Evolutionary conservation across 2,888 invertebrate genomes (phyloP).

Genomic region (Drosophila rellima): DNA sequence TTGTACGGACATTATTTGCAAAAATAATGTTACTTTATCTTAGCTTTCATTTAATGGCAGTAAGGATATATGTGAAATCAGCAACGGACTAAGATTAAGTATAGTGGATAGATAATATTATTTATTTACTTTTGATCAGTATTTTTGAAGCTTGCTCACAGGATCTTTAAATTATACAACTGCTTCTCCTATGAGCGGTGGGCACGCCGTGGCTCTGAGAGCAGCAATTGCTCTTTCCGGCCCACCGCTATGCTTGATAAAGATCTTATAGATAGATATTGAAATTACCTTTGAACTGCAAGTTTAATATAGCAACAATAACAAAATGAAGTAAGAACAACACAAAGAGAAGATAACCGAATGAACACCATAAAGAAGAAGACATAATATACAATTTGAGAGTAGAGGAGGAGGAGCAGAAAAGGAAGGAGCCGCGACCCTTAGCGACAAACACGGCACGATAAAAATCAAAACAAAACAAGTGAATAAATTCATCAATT

Average conservation of each 20-base stretch:
- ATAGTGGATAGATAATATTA: not conserved
- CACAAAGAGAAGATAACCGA: not conserved
- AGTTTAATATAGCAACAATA: not conserved
- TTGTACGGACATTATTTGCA: not conserved
- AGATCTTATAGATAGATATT: no score
- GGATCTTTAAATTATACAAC: no score
- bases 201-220: no score
- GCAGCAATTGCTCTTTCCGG: no score
- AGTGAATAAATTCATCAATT: conserved; percentile 4
- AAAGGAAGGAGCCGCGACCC: not conserved
- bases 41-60: not conserved
- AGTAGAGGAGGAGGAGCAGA: not conserved
- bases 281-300: not conserved
- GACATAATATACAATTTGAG: not conserved
- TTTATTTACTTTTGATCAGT: no score
- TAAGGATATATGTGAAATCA: not conserved
- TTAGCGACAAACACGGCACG: not conserved
- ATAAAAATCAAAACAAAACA: not conserved
- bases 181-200: no score
- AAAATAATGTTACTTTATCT: not conserved
- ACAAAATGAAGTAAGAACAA: conserved; percentile 1
- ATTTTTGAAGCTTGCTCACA: no score
- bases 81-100: not conserved
- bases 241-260: no score
- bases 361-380: not conserved